Evolutionary conservation across 2,888 invertebrate genomes (phyloP), one percentile per base, ranked within the genome.

Genomic region (Epistrophella euchroma): DNA sequence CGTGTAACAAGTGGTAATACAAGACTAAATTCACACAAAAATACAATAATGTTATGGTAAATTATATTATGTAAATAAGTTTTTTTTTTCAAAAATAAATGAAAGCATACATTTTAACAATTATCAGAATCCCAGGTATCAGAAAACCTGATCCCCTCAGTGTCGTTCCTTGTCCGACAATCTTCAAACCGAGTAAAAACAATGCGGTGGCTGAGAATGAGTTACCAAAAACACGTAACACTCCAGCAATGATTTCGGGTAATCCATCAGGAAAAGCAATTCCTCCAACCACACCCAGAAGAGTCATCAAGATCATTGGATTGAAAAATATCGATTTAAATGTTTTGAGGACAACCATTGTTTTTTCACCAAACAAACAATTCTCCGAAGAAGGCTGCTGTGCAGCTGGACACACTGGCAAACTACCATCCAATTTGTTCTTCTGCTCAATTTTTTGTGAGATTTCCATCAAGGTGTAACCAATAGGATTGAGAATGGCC

Each of bases 151-250:
- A 95, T 1, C 98, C 97, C 90, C 95, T 94, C 15, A 97, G 92
- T 83, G 96, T 95, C 88, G 96, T 95, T 70, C 97, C 95, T 92
- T 97, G 97, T 7, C 98, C 98, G 15, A 98, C 98, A 96, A 99
- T 98, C 91, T 97, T 95, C 45, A 98, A 93, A 0, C 99, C 99
- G 22, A 99, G 93, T 72, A 98, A 93, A 91, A 99, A 98, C 37
- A 99, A 93, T 0, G 98, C 98, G 56, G 97, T 95, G 1, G 98
- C 98, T 35, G 98, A 96, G 92, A 98, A 99, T 9, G 98, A 97
- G 90, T 96, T 95, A 0, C 97, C 97, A 89, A 98, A 94, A 4
- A 96, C 96, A 94, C 96, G 94, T 79, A 98, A 93, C 81, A 97
- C 95, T 56, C 96, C 95, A 89, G 95, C 94, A 40, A 98, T 92